Conservation (phyloP, 2,797 vertebrate species). For the Gambusia yucatana region DNA sequence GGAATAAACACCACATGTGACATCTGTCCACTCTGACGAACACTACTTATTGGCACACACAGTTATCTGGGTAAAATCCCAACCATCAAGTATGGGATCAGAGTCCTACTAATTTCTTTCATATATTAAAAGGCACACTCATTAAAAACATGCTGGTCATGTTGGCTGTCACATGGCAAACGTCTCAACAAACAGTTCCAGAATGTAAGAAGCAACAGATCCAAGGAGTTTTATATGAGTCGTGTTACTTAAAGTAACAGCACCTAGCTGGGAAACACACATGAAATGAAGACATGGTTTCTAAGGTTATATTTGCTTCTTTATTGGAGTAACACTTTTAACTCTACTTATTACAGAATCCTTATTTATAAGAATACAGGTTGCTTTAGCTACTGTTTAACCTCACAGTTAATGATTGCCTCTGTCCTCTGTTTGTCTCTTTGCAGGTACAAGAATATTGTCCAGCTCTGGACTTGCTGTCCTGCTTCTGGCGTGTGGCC, state of each 20-base stretch:
- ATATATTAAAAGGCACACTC: neutral
- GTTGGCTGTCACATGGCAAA: neutral
- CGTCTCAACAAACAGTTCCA: neutral
- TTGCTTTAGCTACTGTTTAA: neutral
- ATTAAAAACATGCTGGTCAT: neutral
- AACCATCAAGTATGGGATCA: too few species aligned
- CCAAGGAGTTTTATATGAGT: neutral
- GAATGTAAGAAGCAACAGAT: neutral
- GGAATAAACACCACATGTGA: too few species aligned
- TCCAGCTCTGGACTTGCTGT: conserved; percentile 90
- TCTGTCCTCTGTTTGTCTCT: conserved; percentile 78
- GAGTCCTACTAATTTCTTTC: neutral
- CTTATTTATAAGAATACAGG: neutral
- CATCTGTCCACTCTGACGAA: too few species aligned
- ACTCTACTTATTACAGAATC: neutral
- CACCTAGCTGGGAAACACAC: neutral
- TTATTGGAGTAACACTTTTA: neutral
- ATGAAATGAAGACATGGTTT: neutral
- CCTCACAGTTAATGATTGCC: neutral
- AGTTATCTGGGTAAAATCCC: too few species aligned
- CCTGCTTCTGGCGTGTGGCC: conserved; percentile 89
- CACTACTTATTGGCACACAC: too few species aligned
- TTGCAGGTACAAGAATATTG: conserved; percentile 93
- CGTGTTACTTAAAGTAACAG: neutral
- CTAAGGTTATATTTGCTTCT: neutral